Evolutionary conservation across 2,888 invertebrate genomes (phyloP).

Genomic region (Phaedon cochleariae): DNA sequence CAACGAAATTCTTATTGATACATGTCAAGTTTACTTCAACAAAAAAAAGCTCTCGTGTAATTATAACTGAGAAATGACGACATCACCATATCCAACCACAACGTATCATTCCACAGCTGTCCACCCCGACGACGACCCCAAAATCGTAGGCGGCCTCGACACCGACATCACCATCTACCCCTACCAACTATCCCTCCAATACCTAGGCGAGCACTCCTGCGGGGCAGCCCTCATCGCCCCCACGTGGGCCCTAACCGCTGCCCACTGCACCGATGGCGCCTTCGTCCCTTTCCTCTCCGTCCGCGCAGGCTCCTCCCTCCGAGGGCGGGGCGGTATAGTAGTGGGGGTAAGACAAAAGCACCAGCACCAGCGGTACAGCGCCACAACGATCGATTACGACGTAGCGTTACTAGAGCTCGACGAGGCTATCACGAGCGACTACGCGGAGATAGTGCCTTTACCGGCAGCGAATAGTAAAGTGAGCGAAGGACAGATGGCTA

Average conservation of each 20-base stretch:
- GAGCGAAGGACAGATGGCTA: too few relatives aligned
- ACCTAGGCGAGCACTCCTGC: slow-evolving; percentile 36
- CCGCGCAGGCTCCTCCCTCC: slow-evolving; percentile 35
- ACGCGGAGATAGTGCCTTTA: slow-evolving; percentile 24
- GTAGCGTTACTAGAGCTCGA: slow-evolving; percentile 26
- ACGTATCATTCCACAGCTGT: too few relatives aligned
- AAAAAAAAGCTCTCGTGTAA: too few relatives aligned
- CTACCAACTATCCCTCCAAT: slow-evolving; percentile 41
- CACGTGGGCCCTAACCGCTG: slow-evolving; percentile 43
- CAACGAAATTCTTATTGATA: too few relatives aligned
- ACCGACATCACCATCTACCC: slow-evolving; percentile 20
- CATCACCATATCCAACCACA: too few relatives aligned
- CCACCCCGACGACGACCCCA: too few relatives aligned
- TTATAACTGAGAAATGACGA: too few relatives aligned
- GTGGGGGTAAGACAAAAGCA: slow-evolving; percentile 24
- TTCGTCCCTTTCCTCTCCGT: slow-evolving; percentile 15
- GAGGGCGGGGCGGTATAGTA: slow-evolving; percentile 35
- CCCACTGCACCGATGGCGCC: slow-evolving; percentile 37
- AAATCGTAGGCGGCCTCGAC: slow-evolving; percentile 17
- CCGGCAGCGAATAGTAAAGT: background rate
- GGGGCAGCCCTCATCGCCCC: slow-evolving; percentile 40
- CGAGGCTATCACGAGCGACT: slow-evolving; percentile 15
- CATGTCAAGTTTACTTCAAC: too few relatives aligned
- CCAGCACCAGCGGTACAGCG: slow-evolving; percentile 29
- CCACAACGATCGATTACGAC: slow-evolving; percentile 36